Evolutionary conservation across 2,113 vertebrate species (phyloP).

Genomic region (Collichthys lucidus): DNA sequence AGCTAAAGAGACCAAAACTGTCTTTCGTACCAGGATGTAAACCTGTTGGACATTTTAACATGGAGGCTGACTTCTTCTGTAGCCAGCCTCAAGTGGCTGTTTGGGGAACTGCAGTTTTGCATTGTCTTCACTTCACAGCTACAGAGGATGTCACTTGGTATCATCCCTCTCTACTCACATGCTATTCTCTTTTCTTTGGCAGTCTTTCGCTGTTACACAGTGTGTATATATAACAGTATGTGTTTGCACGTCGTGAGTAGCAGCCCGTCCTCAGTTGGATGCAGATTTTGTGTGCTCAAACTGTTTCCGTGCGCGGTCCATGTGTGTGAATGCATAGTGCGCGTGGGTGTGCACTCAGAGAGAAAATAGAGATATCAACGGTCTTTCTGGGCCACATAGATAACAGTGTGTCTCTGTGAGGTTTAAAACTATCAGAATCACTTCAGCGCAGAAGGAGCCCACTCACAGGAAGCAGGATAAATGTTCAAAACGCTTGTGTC

Average conservation of each 20-base stretch:
- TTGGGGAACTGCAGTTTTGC: too few species aligned
- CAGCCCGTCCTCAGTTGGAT: not conserved
- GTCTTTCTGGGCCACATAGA: conserved; percentile 38
- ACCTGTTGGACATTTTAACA: too few species aligned
- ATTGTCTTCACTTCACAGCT: too few species aligned
- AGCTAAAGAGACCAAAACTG: too few species aligned
- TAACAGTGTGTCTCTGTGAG: conserved; percentile 20
- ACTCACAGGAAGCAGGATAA: not conserved
- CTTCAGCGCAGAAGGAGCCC: conserved; percentile 1
- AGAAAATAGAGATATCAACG: conserved; percentile 30
- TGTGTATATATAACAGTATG: not conserved
- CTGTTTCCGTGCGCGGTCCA: not conserved
- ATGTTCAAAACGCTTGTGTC: not conserved
- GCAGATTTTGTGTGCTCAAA: not conserved
- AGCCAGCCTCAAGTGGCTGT: too few species aligned
- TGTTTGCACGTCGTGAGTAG: not conserved
- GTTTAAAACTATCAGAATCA: conserved; percentile 33
- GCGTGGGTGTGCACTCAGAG: not conserved
- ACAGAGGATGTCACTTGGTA: too few species aligned
- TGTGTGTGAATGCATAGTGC: not conserved
- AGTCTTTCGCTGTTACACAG: not conserved
- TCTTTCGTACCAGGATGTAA: too few species aligned
- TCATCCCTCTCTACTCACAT: too few species aligned
- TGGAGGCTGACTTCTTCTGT: too few species aligned
- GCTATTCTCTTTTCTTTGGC: too few species aligned